A percentile compares a stretch with the other conserved stretches of the same genome.
Evolutionary conservation across 2,888 invertebrate genomes (phyloP).

Genomic region (Polyommatus icarus): DNA sequence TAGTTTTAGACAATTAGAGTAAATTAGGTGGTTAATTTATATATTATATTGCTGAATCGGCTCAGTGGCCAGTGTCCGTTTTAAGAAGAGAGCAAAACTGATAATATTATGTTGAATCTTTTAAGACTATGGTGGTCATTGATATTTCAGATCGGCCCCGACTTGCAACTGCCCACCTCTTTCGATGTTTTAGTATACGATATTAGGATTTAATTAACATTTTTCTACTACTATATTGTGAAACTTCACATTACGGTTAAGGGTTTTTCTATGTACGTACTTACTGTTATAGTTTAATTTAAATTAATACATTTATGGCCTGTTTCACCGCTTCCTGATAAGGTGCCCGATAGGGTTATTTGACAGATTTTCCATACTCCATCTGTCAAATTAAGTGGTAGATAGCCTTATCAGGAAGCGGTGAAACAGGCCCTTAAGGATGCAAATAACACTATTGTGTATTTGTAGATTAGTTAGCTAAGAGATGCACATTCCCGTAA

Average conservation of each 20-base stretch:
- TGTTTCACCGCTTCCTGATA: no score
- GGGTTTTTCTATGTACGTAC: slow-evolving; percentile 37
- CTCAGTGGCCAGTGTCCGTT: background rate
- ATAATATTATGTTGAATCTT: slow-evolving; percentile 7
- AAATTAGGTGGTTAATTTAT: slow-evolving; percentile 21
- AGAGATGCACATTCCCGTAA: slow-evolving; percentile 31
- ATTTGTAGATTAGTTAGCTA: slow-evolving; percentile 34
- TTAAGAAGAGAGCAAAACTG: background rate
- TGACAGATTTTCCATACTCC: no score
- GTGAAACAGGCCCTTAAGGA: background rate
- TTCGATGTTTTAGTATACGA: slow-evolving; percentile 48
- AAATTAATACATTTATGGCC: slow-evolving; percentile 13
- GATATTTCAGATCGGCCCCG: slow-evolving; percentile 27
- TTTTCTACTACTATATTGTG: slow-evolving; percentile 41
- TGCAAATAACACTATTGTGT: slow-evolving; percentile 34
- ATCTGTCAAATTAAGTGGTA: no score
- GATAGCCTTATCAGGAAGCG: no score
- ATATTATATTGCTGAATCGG: slow-evolving; percentile 16
- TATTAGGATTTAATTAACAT: slow-evolving; percentile 39
- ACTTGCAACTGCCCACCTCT: slow-evolving; percentile 43
- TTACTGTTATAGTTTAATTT: slow-evolving; percentile 34
- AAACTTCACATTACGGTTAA: slow-evolving; percentile 41
- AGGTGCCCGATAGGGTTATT: no score
- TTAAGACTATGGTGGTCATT: background rate
- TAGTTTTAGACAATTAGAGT: slow-evolving; percentile 16